Evolutionary conservation across 2,888 invertebrate genomes (phyloP).

Genomic region (Hoplodrina blanda): DNA sequence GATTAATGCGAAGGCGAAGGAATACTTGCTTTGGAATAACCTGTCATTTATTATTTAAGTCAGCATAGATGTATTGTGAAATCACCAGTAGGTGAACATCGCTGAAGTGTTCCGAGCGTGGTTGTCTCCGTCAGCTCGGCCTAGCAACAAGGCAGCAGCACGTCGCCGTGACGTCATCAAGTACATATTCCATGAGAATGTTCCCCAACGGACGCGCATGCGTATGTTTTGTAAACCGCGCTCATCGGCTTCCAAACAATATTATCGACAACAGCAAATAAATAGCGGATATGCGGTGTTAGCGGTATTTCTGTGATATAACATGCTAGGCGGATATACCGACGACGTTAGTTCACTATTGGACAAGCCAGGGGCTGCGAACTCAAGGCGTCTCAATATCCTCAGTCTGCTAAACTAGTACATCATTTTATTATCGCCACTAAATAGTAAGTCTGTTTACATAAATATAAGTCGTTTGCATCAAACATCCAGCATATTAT

Average conservation of each 20-base stretch:
- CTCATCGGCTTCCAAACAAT: conserved; percentile 51
- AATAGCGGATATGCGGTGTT: conserved; percentile 54
- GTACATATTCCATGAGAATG: conserved; percentile 53
- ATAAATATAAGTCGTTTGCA: too few species aligned
- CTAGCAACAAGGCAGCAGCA: conserved; percentile 37
- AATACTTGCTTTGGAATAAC: too few species aligned
- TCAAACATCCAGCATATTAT: too few species aligned
- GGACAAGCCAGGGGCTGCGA: too few species aligned
- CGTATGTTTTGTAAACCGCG: conserved; percentile 61
- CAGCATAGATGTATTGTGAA: too few species aligned
- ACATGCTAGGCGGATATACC: neutral
- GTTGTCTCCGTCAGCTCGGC: conserved; percentile 1
- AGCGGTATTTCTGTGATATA: conserved; percentile 15
- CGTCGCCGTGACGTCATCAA: conserved; percentile 50
- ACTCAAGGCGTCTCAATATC: too few species aligned
- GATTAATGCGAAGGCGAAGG: too few species aligned
- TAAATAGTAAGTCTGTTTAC: too few species aligned
- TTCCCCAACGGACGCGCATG: conserved; percentile 56
- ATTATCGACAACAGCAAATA: conserved; percentile 48
- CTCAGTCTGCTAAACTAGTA: too few species aligned
- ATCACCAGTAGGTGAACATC: neutral
- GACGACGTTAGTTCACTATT: neutral
- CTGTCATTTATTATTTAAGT: too few species aligned
- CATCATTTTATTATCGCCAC: too few species aligned
- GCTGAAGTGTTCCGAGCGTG: too few species aligned